Base-by-base conservation (phyloP, 2,888 invertebrate genomes). In the Andrena hattorfiana region DNA sequence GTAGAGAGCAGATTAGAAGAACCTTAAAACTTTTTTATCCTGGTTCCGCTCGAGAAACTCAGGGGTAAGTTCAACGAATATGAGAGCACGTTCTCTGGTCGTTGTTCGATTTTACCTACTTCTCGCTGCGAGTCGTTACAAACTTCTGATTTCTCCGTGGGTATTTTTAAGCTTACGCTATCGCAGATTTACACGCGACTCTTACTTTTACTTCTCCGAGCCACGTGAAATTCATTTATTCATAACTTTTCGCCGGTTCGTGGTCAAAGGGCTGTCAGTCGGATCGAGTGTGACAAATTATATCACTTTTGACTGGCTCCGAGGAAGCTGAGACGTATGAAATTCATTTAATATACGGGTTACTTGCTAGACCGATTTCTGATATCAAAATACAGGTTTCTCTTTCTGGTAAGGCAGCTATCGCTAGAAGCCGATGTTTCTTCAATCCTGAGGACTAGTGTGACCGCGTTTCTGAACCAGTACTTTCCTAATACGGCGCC, bases 401-500 rank as follows among this genome's bases (percentile, higher is more conserved):
- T 51, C 28, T 56, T 56, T 71, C 59, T 26, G 30, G 26, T 13
- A 1, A 67, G 23, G 7, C 30, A n/a, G 32, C 20, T 72, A 56
- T 54, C 68, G 63, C 42, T 23, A 28, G 75, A 73, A 71, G 66
- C 62, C 84, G 62, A 78, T 54, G 66, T 77, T 82, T 83, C 63
- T 78, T 81, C 75, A 56, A 82, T 84, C 74, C 71, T 32, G 64
- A 49, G 54, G 49, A 70, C 64, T 73, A 63, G 76, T 77, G 64
- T 83, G 91, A 90, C 87, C 89, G 90, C 85, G 82, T 90, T 91
- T 91, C 90, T 54, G 77, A 85, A 83, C 85, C 67, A 69, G 79
- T 80, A 83, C 83, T 87, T 88, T 85, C 90, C 89, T 84, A 89
- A 90, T 89, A 91, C 84, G 90, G 91, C 72, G 81, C 67, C 83